These are phyloP conservation scores for Puntigrus tetrazona DNA, from an alignment of 2,113 vertebrate genomes.

Conservation along the genomic window DNA sequence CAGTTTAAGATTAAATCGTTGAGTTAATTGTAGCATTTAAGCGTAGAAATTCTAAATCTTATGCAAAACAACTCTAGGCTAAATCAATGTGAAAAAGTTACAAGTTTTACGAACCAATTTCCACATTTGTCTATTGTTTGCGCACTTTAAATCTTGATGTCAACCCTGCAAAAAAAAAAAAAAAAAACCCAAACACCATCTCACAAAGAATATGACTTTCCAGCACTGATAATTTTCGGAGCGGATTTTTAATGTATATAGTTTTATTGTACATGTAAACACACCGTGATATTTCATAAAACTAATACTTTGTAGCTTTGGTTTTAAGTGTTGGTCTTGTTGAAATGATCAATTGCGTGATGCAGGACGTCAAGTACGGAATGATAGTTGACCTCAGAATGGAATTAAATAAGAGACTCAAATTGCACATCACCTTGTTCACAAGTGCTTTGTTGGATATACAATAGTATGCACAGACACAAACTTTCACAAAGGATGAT, in stretches of 20 bases:
- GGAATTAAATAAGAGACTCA: slow-evolving; percentile 56
- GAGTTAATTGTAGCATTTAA: background rate
- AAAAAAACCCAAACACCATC: no score
- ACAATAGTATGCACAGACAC: slow-evolving; percentile 41
- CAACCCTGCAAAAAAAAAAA: background rate
- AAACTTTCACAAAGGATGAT: slow-evolving; percentile 40
- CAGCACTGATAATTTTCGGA: background rate
- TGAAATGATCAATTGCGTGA: background rate
- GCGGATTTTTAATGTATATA: background rate
- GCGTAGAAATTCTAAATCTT: background rate
- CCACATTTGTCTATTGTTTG: background rate
- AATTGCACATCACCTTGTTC: slow-evolving; percentile 53
- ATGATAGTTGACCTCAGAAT: slow-evolving; percentile 67
- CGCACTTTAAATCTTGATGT: background rate
- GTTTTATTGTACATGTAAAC: background rate
- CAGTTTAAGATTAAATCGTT: no score
- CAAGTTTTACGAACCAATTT: background rate
- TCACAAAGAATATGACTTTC: background rate
- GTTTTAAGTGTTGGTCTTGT: slow-evolving; percentile 45
- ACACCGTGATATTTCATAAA: background rate
- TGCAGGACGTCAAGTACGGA: slow-evolving; percentile 57
- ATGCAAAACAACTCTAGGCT: background rate
- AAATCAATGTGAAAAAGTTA: background rate
- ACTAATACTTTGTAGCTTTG: slow-evolving; percentile 44
- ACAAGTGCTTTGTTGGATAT: slow-evolving; percentile 47